These are phyloP conservation scores for Spisula subtruncata DNA, from an alignment of 2,888 invertebrate genomes.

Conservation along the genomic window DNA sequence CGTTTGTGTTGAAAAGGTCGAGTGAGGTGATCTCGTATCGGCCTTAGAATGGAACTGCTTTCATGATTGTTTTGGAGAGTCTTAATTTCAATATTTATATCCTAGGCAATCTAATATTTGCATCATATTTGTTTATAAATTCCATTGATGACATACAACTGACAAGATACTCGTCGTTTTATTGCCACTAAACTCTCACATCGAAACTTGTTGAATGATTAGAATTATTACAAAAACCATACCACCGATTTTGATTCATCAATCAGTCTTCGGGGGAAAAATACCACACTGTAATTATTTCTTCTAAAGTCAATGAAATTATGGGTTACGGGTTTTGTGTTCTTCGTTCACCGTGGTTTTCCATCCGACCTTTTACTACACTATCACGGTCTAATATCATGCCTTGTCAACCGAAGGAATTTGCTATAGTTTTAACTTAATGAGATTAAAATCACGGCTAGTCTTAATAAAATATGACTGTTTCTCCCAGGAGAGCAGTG, in stretches of 20 bases:
- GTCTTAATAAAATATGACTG: too few relatives aligned
- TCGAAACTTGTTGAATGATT: constrained; percentile 17
- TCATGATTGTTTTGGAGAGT: too few relatives aligned
- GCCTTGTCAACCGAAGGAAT: too few relatives aligned
- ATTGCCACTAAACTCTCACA: not conserved
- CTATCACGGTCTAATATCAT: too few relatives aligned
- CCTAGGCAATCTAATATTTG: not conserved
- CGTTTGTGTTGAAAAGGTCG: too few relatives aligned
- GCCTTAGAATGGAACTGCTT: too few relatives aligned
- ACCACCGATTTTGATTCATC: not conserved
- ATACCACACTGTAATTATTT: not conserved
- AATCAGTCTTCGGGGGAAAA: not conserved
- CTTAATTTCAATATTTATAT: not conserved
- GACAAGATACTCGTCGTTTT: not conserved
- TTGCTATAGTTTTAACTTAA: too few relatives aligned
- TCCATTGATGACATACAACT: not conserved
- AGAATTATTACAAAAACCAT: not conserved
- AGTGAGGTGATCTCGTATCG: too few relatives aligned
- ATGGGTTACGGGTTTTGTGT: not conserved
- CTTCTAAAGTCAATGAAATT: not conserved
- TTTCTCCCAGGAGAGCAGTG: too few relatives aligned
- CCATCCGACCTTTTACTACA: not conserved
- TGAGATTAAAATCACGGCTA: too few relatives aligned
- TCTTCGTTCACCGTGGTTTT: not conserved
- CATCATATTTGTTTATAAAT: not conserved